These are phyloP conservation scores for Acrobasis consociella DNA, from an alignment of 2,888 invertebrate species.

Conservation along the genomic window DNA sequence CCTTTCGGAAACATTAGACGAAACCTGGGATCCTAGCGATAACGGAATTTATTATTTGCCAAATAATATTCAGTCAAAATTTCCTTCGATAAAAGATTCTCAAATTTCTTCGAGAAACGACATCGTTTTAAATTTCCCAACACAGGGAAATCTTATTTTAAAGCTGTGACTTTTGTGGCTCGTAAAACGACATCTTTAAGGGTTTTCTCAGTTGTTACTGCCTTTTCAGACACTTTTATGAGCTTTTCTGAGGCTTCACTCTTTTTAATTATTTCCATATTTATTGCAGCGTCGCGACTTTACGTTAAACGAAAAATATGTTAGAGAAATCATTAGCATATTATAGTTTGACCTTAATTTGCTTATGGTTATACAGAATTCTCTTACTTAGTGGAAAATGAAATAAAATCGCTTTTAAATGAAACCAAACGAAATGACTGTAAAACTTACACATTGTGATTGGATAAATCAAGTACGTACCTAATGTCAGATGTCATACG, in stretches of 20 bases:
- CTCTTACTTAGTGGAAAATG: too few species aligned
- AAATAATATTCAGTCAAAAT: conserved; percentile 11
- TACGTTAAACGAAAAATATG: too few species aligned
- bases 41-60: conserved; percentile 30
- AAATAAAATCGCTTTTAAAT: too few species aligned
- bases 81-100: background rate
- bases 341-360: too few species aligned
- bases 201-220: conserved; percentile 8
- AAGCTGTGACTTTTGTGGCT: conserved; percentile 10
- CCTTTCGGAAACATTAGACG: conserved; percentile 53
- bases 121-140: conserved; percentile 10
- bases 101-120: conserved; percentile 9
- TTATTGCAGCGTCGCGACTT: background rate
- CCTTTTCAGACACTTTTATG: conserved; percentile 14
- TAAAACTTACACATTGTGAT: background rate
- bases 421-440: too few species aligned
- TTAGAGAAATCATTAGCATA: too few species aligned
- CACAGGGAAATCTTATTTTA: conserved; percentile 6
- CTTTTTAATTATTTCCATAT: conserved; percentile 3
- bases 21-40: conserved; percentile 39
- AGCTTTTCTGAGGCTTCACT: conserved; percentile 8
- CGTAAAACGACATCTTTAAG: conserved; percentile 15
- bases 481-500: background rate
- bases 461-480: background rate
- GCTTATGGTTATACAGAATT: too few species aligned